Evolutionary conservation across 2,797 vertebrate species (phyloP), one percentile per base, ranked within the genome.

Genomic region (Adelosebastes latens): DNA sequence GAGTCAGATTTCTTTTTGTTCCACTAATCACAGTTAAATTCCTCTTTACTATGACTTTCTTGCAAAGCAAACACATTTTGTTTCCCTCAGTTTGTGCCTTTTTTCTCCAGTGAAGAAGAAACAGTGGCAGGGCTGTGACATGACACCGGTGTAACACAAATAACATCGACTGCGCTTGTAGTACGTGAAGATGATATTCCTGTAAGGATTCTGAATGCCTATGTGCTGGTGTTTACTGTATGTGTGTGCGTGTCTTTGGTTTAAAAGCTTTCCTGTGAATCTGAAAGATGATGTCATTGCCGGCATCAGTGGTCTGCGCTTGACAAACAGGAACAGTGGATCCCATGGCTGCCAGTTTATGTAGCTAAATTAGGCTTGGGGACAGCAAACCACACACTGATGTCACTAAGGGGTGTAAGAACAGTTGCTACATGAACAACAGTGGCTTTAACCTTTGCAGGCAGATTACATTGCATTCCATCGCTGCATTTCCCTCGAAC

Each of bases 391-490:
- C 84, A 69, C 81, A 42, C 72, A 81, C 87, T 90, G 87, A 88
- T 93, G 91, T 93, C 90, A 94, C 81, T 39, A 16, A 78, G 87
- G 46, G 89, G 86, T 91, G 88, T 87, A 56, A 83, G 86, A 94
- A 92, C 95, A 95, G 92, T 92, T 94, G 93, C 87, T 76, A 84
- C 82, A 87, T 72, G 84, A 86, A 91, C 92, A 90, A 89, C 85
- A 87, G 89, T 62, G 84, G 90, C 83, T 94, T 94, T 93, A 93
- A 92, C 90, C 90, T 92, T 95, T 93, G 90, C 91, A 80, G 63
- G 75, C 74, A 64, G 58, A 75, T 87, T 67, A 83, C 74, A 91
- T 87, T 82, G 66, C 85, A 67, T 91, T 85, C 89, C 67, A 52
- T 78, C 59, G 49, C 39, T 12, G 62, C 74, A 79, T 79, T 85